phyloP scores from a whole-genome alignment of 1,140 invertebrate genomes.

The Heliothis virescens region DNA sequence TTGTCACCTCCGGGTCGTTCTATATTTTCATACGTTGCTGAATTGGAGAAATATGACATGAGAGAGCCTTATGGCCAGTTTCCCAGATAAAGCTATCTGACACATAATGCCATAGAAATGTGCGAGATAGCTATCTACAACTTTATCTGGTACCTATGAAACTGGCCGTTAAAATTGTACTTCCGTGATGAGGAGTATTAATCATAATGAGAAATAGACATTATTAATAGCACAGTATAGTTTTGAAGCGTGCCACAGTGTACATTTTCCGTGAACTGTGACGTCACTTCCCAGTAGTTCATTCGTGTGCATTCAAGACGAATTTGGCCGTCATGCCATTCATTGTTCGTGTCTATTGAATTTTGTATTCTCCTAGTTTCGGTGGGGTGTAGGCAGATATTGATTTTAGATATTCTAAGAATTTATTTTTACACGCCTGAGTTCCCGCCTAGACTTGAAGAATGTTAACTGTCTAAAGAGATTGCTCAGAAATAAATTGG shows the following conservation, averaged over 20 bases:
- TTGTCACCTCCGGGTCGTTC: no score
- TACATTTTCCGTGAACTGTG: not conserved
- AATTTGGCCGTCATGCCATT: constrained; percentile 1
- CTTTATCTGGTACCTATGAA: no score
- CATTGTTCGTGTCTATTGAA: constrained; percentile 13
- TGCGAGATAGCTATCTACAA: no score
- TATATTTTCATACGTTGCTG: no score
- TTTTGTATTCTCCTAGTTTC: not conserved
- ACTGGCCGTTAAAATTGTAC: no score
- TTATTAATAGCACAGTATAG: no score
- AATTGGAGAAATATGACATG: not conserved
- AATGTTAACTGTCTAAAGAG: no score
- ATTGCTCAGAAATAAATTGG: no score
- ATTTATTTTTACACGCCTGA: not conserved
- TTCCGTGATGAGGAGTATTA: not conserved
- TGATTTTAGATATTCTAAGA: not conserved
- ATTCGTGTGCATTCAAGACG: constrained; percentile 20
- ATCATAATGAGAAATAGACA: not conserved
- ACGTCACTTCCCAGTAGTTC: constrained; percentile 13
- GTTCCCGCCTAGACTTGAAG: not conserved
- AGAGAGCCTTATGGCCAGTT: no score
- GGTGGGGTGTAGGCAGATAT: not conserved
- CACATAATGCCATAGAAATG: no score
- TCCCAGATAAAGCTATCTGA: no score
- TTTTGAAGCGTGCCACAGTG: not conserved